phyloP scores from a whole-genome alignment of 2,113 vertebrate genomes.

The Podilymbus podiceps region DNA sequence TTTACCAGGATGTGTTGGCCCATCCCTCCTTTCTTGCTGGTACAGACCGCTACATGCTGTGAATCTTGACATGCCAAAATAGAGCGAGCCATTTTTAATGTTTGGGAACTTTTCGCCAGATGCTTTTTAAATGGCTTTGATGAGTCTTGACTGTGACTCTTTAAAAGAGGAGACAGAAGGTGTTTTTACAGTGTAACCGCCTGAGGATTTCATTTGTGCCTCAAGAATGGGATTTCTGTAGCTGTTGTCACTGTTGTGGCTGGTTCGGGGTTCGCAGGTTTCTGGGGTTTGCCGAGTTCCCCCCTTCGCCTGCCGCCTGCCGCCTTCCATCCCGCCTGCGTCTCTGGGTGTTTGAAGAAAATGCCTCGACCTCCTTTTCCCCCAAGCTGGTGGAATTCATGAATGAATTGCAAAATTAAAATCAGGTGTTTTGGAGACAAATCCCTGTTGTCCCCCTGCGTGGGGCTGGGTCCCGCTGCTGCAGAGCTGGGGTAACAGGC shows the following conservation, averaged over 20 bases:
- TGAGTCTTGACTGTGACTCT: slow-evolving; percentile 42
- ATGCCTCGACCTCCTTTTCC: background rate
- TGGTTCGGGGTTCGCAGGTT: background rate
- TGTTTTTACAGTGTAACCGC: slow-evolving; percentile 5
- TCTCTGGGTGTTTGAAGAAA: background rate
- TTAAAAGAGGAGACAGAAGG: slow-evolving; percentile 47
- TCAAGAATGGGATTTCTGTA: background rate
- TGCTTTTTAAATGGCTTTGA: slow-evolving; percentile 60
- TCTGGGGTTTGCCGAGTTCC: background rate
- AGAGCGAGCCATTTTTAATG: slow-evolving; percentile 60
- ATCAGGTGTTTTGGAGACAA: background rate
- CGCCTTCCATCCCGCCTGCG: background rate
- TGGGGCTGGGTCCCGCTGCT: background rate
- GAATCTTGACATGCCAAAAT: slow-evolving; percentile 60
- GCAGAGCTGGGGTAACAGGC: background rate
- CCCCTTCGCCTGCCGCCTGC: background rate
- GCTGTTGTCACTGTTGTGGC: background rate
- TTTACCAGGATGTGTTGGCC: slow-evolving; percentile 65
- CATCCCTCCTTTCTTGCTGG: slow-evolving; percentile 59
- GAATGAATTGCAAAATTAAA: background rate
- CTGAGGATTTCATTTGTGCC: background rate
- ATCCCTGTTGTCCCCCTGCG: background rate
- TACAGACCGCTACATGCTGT: slow-evolving; percentile 62
- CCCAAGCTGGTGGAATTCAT: background rate
- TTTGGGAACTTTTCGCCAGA: slow-evolving; percentile 60